Evolutionary conservation across 2,888 invertebrate genomes (phyloP).

Genomic region (Diplolepis rosae): DNA sequence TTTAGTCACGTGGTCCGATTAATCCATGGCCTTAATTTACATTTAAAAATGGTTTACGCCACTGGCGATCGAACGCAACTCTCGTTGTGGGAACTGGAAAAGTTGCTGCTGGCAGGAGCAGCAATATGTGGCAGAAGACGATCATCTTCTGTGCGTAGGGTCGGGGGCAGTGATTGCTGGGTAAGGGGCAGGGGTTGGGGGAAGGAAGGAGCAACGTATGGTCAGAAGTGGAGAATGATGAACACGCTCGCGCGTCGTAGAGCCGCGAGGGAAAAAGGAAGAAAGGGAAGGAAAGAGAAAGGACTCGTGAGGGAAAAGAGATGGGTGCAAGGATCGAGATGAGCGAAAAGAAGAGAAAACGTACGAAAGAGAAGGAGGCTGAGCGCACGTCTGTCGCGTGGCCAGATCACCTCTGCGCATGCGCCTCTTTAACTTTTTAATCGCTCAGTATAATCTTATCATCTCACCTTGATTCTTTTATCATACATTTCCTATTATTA

Average conservation of each 20-base stretch:
- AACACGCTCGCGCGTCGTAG: conserved; percentile 43
- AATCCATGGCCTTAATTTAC: conserved; percentile 5
- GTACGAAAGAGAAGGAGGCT: conserved; percentile 18
- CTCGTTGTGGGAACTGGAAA: conserved; percentile 37
- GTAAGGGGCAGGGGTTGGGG: neutral
- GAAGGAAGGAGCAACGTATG: conserved; percentile 13
- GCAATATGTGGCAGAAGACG: conserved; percentile 33
- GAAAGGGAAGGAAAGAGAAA: conserved; percentile 31
- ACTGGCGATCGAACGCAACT: conserved; percentile 34
- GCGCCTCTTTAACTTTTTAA: conserved; percentile 15
- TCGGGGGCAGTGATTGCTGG: conserved; percentile 30
- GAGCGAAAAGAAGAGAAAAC: conserved; percentile 26
- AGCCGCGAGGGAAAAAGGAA: neutral
- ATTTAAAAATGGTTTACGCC: conserved; percentile 33
- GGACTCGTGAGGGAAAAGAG: conserved; percentile 41
- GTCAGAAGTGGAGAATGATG: conserved; percentile 44
- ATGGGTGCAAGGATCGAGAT: conserved; percentile 27
- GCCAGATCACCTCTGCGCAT: conserved; percentile 36
- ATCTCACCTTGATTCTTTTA: neutral
- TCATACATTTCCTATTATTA: neutral
- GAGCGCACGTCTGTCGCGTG: conserved; percentile 46
- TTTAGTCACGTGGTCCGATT: no score
- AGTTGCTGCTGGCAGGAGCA: conserved; percentile 42
- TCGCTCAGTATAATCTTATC: neutral
- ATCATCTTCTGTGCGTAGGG: conserved; percentile 38